Evolutionary conservation across 2,797 vertebrate species (phyloP).

Genomic region (Danio tinwini): DNA sequence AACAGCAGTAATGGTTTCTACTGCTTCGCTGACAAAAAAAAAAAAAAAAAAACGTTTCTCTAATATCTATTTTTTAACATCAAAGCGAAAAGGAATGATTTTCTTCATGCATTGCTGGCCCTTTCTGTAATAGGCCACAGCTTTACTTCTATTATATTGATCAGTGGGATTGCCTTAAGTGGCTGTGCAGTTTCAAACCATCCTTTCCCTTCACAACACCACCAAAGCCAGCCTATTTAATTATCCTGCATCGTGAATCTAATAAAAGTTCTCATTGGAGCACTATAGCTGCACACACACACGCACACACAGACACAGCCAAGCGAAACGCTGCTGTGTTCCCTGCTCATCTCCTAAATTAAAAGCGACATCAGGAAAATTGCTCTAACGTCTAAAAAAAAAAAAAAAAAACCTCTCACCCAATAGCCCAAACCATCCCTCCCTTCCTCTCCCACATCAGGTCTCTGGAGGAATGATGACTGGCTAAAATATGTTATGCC

Average conservation of each 20-base stretch:
- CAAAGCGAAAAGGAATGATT: not conserved
- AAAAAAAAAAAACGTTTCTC: not conserved
- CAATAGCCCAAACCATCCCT: conserved; percentile 12
- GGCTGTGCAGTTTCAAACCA: conserved; percentile 55
- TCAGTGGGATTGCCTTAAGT: conserved; percentile 55
- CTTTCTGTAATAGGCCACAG: conserved; percentile 13
- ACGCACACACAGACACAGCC: conserved; percentile 42
- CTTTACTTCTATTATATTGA: conserved; percentile 41
- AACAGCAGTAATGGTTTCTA: not conserved
- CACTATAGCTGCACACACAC: conserved; percentile 30
- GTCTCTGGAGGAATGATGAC: conserved; percentile 51
- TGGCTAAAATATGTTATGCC: conserved; percentile 63
- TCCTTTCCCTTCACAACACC: conserved; percentile 54
- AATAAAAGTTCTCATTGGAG: conserved; percentile 61
- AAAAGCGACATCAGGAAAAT: conserved; percentile 67
- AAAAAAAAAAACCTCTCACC: conserved; percentile 21
- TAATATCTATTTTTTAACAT: conserved; percentile 17
- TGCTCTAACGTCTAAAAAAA: conserved; percentile 57
- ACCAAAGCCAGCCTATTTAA: conserved; percentile 61
- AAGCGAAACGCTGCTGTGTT: conserved; percentile 30
- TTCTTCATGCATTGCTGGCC: conserved; percentile 22
- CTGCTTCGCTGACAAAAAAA: conserved; percentile 1
- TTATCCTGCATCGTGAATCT: conserved; percentile 64
- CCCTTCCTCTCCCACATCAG: conserved; percentile 6
- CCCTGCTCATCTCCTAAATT: conserved; percentile 58